Evolutionary conservation across 2,797 vertebrate species (phyloP), one percentile per base, ranked within the genome.

Genomic region (Pipistrellus kuhlii): DNA sequence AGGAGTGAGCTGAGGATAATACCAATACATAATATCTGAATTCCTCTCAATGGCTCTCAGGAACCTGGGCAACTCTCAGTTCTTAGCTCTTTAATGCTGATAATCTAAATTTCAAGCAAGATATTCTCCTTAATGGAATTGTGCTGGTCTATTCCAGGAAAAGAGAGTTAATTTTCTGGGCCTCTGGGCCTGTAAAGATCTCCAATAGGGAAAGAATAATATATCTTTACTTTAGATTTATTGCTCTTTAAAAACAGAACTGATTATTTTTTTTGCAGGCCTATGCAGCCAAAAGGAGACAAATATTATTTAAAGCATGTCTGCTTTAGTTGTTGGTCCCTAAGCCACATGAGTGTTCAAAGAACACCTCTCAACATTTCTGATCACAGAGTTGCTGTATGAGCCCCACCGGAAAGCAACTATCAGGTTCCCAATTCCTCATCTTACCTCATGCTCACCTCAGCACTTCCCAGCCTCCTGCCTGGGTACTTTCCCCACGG

Each of bases 101-200:
- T 88, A 73, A 55, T 35, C 88, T 77, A 72, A 59, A 85, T 86
- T 94, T 90, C 55, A 51, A 88, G 30, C n/a, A 88, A 69, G 51
- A 69, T 17, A 25, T 12, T 90, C 48, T 91, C 64, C 53, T 81
- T 95, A 64, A 92, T 64, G 46, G 88, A 85, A 95, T 91, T 76
- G 21, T 68, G 83, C 90, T 94, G 93, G 48, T 73, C 53, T 91
- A 17, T 94, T 94, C 41, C n/a, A 93, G 77, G 68, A 87, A 93
- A 88, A 85, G 13, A 76, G 18, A 92, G 48, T 95, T 85, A 91
- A 84, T 87, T 95, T 93, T 95, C 66, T 71, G 27, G 30, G 35
- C 44, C n/a, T 85, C 57, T 66, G 38, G 35, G 8, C 48, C 85
- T 94, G 38, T 95, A 77, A 84, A 32, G 10, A 57, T 90, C 78